Evolutionary conservation across 2,797 vertebrate genomes (phyloP), one percentile per base, ranked within the genome.

Genomic region (Tapera naevia): DNA sequence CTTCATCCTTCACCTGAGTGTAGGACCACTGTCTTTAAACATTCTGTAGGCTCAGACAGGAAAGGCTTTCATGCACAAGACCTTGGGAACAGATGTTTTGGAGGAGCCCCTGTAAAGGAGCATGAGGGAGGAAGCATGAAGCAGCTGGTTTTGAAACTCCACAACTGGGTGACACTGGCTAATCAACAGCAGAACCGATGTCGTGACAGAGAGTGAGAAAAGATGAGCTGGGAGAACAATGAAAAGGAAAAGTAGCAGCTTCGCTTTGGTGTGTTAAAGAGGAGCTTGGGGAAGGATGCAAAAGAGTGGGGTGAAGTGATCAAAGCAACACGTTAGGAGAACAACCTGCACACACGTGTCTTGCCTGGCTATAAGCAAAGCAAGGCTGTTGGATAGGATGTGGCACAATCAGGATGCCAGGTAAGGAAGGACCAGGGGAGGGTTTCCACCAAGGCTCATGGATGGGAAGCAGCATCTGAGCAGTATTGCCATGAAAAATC

Each of bases 351-450:
- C 67, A 17, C 2, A 0, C 25, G 13, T 1, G 5, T 17, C 56
- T 76, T 65, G 14, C 4, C 23, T 4, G 37, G 60, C 41, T 60
- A 41, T 17, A 48, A 39, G 32, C 2, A 35, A 82, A 67, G n/a
- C 18, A 35, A 81, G 67, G 48, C 39, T 45, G 24, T 3, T 27
- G 56, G 83, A 50, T 50, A 32, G 72, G 60, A 56, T 7, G 35
- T 3, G 10, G 37, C 45, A 27, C 0, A 10, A 33, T 0, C 4
- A 27, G 65, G 69, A 54, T 19, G 19, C 3, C 2, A 62, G 32
- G 33, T 0, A 0, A 84, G 65, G 21, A 61, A 32, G 30, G 17
- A 71, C 8, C 39, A 66, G 30, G 33, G 5, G 48, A 58, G 9
- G 41, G 60, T 17, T 86, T 41, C 72, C 71, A 61, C 18, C 19